A percentile compares a stretch with the other conserved stretches of the same genome.
Evolutionary conservation across 2,113 vertebrate genomes (phyloP).

Genomic region (Oryzias javanicus): DNA sequence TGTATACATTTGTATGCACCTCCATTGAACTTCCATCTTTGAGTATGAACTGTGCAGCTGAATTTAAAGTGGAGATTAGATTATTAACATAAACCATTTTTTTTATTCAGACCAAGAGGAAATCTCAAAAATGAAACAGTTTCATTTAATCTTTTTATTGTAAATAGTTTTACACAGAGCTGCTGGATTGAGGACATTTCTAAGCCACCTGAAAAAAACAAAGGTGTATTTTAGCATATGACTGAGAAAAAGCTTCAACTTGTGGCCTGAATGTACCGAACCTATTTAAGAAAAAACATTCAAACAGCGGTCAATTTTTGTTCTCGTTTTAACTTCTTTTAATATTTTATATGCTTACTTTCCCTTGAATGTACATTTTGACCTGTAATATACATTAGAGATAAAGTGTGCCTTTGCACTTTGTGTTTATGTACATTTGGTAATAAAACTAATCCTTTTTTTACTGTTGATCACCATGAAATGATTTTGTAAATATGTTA

Average conservation of each 20-base stretch:
- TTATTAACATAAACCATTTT: neutral
- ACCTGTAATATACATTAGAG: conserved; percentile 72
- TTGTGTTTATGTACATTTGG: conserved; percentile 80
- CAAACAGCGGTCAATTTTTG: conserved; percentile 33
- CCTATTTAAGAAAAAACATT: conserved; percentile 32
- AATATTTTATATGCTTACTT: conserved; percentile 68
- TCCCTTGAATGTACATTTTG: conserved; percentile 77
- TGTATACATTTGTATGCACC: too few species aligned
- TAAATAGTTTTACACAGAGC: conserved; percentile 71
- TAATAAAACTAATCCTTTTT: conserved; percentile 79
- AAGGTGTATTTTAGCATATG: conserved; percentile 4
- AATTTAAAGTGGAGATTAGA: conserved; percentile 16
- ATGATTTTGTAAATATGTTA: conserved; percentile 3
- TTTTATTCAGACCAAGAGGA: conserved; percentile 23
- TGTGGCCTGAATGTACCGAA: conserved; percentile 53
- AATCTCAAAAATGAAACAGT: neutral
- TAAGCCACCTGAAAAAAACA: conserved; percentile 1
- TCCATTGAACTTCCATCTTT: conserved; percentile 35
- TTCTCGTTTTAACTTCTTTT: conserved; percentile 52
- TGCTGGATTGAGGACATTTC: conserved; percentile 66
- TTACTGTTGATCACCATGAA: conserved; percentile 68
- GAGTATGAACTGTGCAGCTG: conserved; percentile 54
- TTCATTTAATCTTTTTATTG: conserved; percentile 45
- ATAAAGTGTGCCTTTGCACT: conserved; percentile 74
- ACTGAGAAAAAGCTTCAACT: conserved; percentile 25